These are phyloP conservation scores for Eulithis prunata DNA, from an alignment of 2,888 invertebrate species.

Conservation along the genomic window DNA sequence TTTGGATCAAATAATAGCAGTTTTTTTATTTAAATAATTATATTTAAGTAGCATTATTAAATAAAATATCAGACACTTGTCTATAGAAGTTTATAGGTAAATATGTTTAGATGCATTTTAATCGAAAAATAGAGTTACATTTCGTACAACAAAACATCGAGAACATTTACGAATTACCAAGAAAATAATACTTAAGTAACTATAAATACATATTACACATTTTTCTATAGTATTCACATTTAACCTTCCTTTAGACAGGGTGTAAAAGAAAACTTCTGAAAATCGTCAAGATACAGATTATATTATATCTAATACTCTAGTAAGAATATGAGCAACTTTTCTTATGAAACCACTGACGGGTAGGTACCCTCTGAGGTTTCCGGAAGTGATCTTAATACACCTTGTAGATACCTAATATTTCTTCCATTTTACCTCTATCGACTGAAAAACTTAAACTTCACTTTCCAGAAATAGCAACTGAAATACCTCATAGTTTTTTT, in stretches of 20 bases:
- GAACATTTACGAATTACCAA: constrained; percentile 50
- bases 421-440: constrained; percentile 24
- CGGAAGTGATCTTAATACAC: too few relatives aligned
- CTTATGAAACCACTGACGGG: too few relatives aligned
- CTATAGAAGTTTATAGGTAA: constrained; percentile 10
- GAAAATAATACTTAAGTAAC: too few relatives aligned
- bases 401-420: not conserved
- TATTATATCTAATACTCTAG: too few relatives aligned
- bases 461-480: constrained; percentile 47
- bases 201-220: too few relatives aligned
- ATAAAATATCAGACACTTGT: constrained; percentile 23
- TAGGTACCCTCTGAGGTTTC: too few relatives aligned
- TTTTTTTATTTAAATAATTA: constrained; percentile 20
- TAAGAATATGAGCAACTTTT: too few relatives aligned
- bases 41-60: constrained; percentile 11
- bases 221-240: too few relatives aligned
- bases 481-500: constrained; percentile 47
- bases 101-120: constrained; percentile 16
- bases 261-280: too few relatives aligned
- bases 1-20: constrained; percentile 32
- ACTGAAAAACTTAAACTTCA: constrained; percentile 33
- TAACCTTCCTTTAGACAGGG: too few relatives aligned
- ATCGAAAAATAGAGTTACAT: constrained; percentile 1
- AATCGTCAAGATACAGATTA: too few relatives aligned
- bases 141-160: constrained; percentile 49